Base-by-base conservation (phyloP, 2,888 invertebrate species). In the Himalopsyche japonica region DNA sequence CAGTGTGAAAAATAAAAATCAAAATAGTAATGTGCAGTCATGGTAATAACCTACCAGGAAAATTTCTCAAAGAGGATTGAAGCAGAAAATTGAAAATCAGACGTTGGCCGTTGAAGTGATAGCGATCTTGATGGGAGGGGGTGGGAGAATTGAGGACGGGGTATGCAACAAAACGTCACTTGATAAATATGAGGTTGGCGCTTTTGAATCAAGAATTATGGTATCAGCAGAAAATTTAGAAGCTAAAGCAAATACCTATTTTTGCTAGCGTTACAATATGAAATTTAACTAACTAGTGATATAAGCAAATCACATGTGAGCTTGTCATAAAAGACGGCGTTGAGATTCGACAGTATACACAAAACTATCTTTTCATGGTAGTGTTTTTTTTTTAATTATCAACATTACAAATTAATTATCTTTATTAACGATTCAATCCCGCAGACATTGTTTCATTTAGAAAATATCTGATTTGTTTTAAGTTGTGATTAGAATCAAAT, bases 71-170 rank as follows among this genome's bases (percentile, higher is more conserved):
- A 37, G 37, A 64, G 78, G 84, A 81, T 84, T 81, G 81, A 49
- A 84, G 84, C 84, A 84, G 81, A 84, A 84, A 84, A 81, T 84
- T 81, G 84, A 84, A 84, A 84, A 81, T 80, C 84, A 81, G 84
- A 48, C 84, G 81, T 81, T 78, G 76, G 47, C 80, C 70, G 64
- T 34, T 30, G 57, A 76, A 64, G 79, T 76, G 83, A 47, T 80
- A 76, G 77, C 76, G 70, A 80, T 76, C 47, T 76, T 24, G 49
- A 1, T 8, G 32, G 70, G 34, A 24, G 79, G 70, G 5, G 20
- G 82, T 32, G n/a, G 37, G 79, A 47, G 48, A n/a, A 18, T 49
- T 7, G n/a, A 20, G 6, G 20, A 24, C 27, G 70, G 27, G 70
- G 30, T 43, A 30, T 27, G 70, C 70, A 70, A 12, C 30, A 64